Evolutionary conservation across 2,113 vertebrate species (phyloP), one percentile per base, ranked within the genome.

Genomic region (Bettongia penicillata): DNA sequence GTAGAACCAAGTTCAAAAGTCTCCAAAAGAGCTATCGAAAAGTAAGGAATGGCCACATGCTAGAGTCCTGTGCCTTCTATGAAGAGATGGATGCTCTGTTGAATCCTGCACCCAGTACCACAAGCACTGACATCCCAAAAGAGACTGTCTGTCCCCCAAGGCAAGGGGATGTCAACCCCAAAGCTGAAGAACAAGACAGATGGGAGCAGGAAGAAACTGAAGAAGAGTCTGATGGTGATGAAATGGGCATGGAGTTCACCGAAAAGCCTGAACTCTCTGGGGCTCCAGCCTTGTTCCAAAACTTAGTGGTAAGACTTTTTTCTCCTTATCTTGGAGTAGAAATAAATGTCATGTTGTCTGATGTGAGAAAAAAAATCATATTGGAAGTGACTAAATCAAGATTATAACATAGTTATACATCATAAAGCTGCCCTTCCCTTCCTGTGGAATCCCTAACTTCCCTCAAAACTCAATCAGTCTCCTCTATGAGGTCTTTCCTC

Each of bases 1-100:
- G 97, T 52, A 97, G 98, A 55, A 98, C 98, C 94, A 98, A 98
- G 95, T 98, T 98, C 94, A 98, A 98, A 93, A 98, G 98, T 94
- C 97, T 98, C 28, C 98, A 98, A 91, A 98, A 98, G 90, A 98
- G 97, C 95, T 98, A 98, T 24, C 97, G 98, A 2, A 98, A 98
- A 94, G 98, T 97, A 16, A 96, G 97, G 91, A 98, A 95, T 19
- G 98, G 98, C 50, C 97, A 97, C 6, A 7, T 93, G 55, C 93
- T 97, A 3, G 97, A 98, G 53, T 96, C 98, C 57, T 98, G 98
- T 91, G 98, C 98, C 96, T 98, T 98, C 97, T 98, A 97, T 91
- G 98, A 98, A 93, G 98, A 98, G 94, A 97, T 98, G 98, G 97
- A 98, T 12, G 97, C 97, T 48, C 47, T 98, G 68, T 43, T 98